Base-by-base conservation (phyloP, 2,797 vertebrate species). In the Myripristis jacobus region DNA sequence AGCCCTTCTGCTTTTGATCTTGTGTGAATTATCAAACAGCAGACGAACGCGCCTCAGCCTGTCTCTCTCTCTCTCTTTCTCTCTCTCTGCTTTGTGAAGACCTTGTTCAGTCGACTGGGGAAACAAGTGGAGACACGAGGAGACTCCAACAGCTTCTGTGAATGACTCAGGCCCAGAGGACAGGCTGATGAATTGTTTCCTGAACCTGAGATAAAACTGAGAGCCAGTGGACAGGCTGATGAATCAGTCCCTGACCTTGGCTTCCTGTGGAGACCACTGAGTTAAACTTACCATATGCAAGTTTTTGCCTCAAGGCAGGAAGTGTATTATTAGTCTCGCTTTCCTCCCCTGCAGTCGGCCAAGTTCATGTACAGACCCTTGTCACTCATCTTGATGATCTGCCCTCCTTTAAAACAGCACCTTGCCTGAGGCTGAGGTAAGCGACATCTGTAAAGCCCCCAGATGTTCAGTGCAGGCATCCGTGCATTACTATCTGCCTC, bases 51-150 rank as follows among this genome's bases (percentile, higher is more conserved):
- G 11, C 19, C 25, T 48, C n/a, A 34, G 13, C 41, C 25, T 8
- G 19, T 46, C 41, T 46, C 41, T 47, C 38, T 60, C 24, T 6
- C 58, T 62, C 41, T 47, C 38, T 60, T 16, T 6, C 58, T 62
- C 44, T 62, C 43, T 34, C 41, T 31, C n/a, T 21, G 43, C 13
- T n/a, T 9, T 16, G n/a, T 62, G 25, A 29, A 51, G 15, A n/a
- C 60, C 59, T 48, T 47, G 27, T 34, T 47, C 46, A 62, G 44
- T 62, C 44, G 8, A 29, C 58, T 61, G 43, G 44, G 59, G 27
- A 48, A 50, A 13, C 12, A 46, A 60, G 10, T 3, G 9, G 18
- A 48, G 25, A 62, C 27, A 62, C 44, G 34, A 62, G 3, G 27
- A 48, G 12, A 52, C 50, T 43, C 34, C 34, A 8, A 21, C 36